These are phyloP conservation scores for Bellardia pandia DNA, from an alignment of 2,888 invertebrate genomes.

Conservation along the genomic window DNA sequence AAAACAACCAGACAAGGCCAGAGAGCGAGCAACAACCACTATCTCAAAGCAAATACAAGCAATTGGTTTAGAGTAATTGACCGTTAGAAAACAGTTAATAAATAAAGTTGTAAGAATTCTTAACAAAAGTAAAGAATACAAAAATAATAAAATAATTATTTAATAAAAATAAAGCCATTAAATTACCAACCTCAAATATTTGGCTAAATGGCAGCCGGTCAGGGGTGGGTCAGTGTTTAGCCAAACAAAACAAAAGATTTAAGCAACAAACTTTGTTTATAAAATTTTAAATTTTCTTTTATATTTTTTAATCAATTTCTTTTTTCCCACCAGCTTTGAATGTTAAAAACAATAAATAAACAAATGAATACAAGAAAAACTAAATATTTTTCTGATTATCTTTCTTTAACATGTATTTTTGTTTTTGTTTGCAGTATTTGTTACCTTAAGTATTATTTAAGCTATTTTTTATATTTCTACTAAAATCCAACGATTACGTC, in stretches of 20 bases:
- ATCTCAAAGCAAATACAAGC: conserved; percentile 6
- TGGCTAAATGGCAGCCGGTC: neutral
- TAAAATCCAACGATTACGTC: conserved; percentile 51
- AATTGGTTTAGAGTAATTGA: neutral
- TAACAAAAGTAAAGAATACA: neutral
- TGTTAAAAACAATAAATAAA: neutral
- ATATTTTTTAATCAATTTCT: neutral
- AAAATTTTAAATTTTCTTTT: neutral
- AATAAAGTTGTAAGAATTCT: conserved; percentile 33
- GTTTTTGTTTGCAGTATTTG: neutral
- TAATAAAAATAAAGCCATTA: neutral
- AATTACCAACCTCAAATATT: neutral
- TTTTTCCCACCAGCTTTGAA: neutral
- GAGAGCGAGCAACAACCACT: neutral
- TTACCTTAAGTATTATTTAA: conserved; percentile 32
- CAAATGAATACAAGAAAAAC: conserved; percentile 16
- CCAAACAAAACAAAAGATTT: conserved; percentile 61
- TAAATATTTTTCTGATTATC: conserved; percentile 44
- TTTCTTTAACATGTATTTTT: neutral
- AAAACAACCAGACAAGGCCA: neutral
- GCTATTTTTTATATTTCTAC: neutral
- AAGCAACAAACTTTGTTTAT: conserved; percentile 50
- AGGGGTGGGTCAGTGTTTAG: neutral
- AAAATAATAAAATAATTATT: neutral
- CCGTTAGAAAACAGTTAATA: conserved; percentile 18